These are phyloP conservation scores for Emydoidea blandingii DNA, from an alignment of 2,797 vertebrate species.

Conservation along the genomic window DNA sequence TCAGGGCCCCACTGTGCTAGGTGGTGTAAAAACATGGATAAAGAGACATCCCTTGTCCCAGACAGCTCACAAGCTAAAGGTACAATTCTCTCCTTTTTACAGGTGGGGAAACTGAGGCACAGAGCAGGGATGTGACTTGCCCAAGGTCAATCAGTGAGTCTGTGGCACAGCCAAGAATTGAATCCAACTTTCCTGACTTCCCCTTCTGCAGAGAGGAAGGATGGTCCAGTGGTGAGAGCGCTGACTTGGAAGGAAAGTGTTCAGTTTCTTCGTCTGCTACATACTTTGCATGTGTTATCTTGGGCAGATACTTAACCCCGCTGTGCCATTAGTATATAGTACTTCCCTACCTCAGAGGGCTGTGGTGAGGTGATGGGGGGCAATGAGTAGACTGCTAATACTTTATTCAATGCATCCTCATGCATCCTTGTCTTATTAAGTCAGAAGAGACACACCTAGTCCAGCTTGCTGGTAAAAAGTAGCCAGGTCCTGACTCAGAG, in stretches of 20 bases:
- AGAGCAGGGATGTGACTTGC: neutral
- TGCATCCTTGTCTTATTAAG: neutral
- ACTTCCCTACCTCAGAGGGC: neutral
- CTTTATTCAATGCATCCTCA: neutral
- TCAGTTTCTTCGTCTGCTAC: neutral
- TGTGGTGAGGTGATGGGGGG: neutral
- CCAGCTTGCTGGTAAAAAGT: neutral
- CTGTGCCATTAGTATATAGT: neutral
- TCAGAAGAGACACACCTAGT: neutral
- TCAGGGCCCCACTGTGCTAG: neutral
- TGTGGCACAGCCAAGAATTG: neutral
- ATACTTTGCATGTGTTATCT: neutral
- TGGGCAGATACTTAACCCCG: neutral
- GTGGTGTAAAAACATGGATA: neutral
- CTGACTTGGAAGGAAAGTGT: neutral
- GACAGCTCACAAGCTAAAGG: neutral
- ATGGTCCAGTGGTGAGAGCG: neutral
- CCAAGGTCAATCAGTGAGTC: neutral
- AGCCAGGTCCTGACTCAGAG: fast-evolving
- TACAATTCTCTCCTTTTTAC: neutral
- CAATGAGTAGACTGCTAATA: neutral
- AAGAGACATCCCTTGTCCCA: neutral
- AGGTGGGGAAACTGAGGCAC: neutral
- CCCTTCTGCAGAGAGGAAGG: neutral
- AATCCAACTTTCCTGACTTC: neutral